Evolutionary conservation across 2,888 invertebrate genomes (phyloP), one percentile per base, ranked within the genome.

Genomic region (Miltochrista miniata): DNA sequence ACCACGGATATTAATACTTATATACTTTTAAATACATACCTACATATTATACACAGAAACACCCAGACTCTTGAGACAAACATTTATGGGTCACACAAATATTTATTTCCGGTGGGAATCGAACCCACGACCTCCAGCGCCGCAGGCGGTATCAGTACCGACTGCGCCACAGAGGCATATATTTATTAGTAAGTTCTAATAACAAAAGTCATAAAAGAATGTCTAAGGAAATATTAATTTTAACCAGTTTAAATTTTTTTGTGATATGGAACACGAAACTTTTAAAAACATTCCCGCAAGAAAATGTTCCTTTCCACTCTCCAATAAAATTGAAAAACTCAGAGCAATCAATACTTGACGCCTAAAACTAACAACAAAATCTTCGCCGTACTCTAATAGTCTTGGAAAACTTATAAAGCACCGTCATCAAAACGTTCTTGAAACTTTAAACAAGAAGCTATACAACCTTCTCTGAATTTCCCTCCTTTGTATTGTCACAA

Each of bases 361-460:
- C 29, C 7, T 18, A 43, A 44, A 18, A 36, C 12, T 9, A 30
- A 49, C 35, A 39, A 7, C 45, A 48, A 52, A 57, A 51, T 37
- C 30, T 48, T 37, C 1, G 9, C 43, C 54, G 35, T 48, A 48
- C 35, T 18, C 29, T 57, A 56, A 57, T 60, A 54, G 55, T 54
- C 48, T 51, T 49, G 41, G 43, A 41, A 30, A 55, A 66, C 45
- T 66, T 61, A 3, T 38, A 18, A 48, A 64, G 42, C 51, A 49
- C 58, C 64, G 67, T 70, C 69, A 76, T 70, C 74, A 60, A 71
- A 77, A 74, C 63, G 60, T 63, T 62, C 51, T 56, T 39, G 39
- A 53, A 66, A 67, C 43, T 59, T 55, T 76, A 74, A 81, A 81
- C 78, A 70, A 70, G 81, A 81, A 75, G 75, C 73, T 74, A 78